Percentiles rank a stretch among this genome's conserved stretches.
These are phyloP conservation scores for Falco cherrug DNA, from an alignment of 2,797 vertebrate species.

Conservation along the genomic window DNA sequence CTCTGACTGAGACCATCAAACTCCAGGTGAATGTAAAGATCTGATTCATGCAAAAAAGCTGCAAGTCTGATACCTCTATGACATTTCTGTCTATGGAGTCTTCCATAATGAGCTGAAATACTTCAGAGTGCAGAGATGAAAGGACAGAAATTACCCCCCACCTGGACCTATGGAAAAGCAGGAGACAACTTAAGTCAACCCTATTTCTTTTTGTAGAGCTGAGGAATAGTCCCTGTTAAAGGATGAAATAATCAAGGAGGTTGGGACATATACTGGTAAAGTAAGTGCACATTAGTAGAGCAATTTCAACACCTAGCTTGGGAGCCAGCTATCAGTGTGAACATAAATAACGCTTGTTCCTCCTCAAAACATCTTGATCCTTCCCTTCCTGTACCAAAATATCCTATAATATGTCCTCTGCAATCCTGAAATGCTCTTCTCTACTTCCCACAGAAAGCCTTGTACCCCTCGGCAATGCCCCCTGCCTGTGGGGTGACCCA, in stretches of 20 bases:
- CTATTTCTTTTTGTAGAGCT: not conserved
- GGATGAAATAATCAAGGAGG: not conserved
- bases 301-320: not conserved
- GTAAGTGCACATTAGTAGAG: rapidly evolving
- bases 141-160: not conserved
- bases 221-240: not conserved
- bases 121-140: not conserved
- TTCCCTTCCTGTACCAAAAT: not conserved
- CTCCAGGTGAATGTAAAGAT: not conserved
- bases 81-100: not conserved
- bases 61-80: not conserved
- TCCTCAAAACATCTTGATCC: not conserved
- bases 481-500: not conserved
- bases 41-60: not conserved
- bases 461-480: rapidly evolving
- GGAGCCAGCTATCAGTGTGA: not conserved
- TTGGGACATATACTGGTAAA: not conserved
- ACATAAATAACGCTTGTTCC: not conserved
- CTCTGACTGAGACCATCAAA: not conserved
- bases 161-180: not conserved
- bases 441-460: not conserved
- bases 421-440: not conserved
- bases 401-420: rapidly evolving
- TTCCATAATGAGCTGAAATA: not conserved
- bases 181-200: not conserved